phyloP scores from a whole-genome alignment of 1,140 invertebrate species.

The Theocolax elegans region DNA sequence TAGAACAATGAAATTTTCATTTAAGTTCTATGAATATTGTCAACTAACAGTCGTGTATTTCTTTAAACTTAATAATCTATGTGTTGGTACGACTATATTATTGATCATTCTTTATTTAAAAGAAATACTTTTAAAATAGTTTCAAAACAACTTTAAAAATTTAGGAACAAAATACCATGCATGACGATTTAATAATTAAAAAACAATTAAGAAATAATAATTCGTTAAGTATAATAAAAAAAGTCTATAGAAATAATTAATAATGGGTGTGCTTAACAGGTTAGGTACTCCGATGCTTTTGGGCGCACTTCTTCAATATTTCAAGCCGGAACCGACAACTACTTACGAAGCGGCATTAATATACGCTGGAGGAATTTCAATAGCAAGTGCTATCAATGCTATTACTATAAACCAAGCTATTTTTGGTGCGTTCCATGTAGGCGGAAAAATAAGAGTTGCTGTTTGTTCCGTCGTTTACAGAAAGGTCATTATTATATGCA shows the following conservation, averaged over 20 bases:
- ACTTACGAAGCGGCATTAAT: constrained; percentile 66
- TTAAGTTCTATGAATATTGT: too few relatives aligned
- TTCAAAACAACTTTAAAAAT: too few relatives aligned
- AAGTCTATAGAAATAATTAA: not conserved
- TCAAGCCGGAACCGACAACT: constrained; percentile 58
- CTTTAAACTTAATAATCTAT: too few relatives aligned
- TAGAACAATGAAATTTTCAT: too few relatives aligned
- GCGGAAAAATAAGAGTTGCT: constrained; percentile 72
- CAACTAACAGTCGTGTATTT: too few relatives aligned
- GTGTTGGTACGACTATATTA: too few relatives aligned
- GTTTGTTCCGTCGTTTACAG: constrained; percentile 76
- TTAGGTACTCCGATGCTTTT: constrained; percentile 68
- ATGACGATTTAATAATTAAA: too few relatives aligned
- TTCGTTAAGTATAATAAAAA: too few relatives aligned
- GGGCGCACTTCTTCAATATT: constrained; percentile 69
- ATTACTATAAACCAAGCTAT: constrained; percentile 72
- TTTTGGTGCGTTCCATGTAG: constrained; percentile 71
- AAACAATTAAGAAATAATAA: too few relatives aligned
- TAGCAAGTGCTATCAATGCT: constrained; percentile 67
- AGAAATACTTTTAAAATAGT: too few relatives aligned
- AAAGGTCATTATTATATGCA: constrained; percentile 69
- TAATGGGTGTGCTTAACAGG: constrained; percentile 39
- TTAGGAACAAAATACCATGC: too few relatives aligned
- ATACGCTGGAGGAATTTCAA: constrained; percentile 72
- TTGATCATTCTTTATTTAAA: too few relatives aligned